Evolutionary conservation across 1,140 invertebrate species (phyloP), one percentile per base, ranked within the genome.

Genomic region (Wiebesia pumilae): DNA sequence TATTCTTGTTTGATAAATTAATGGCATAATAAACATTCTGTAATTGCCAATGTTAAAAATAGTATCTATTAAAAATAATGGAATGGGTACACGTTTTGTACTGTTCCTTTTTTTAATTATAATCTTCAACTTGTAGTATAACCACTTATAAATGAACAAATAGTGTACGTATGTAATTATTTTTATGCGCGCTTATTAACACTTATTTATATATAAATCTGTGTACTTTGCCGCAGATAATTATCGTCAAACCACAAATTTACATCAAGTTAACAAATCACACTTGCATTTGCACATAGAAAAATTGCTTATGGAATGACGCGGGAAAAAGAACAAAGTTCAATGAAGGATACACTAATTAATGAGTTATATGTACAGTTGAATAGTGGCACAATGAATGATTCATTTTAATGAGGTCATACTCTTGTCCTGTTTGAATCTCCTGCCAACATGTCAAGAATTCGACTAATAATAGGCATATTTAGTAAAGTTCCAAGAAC

Each of bases 401-500:
- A 79, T 87, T 88, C 82, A 89, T 89, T 84, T 83, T 87, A 87
- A 88, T 79, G 83, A 87, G 89, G 92, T 95, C 94, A 96, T 92
- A 96, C 95, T 89, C 94, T 95, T 86, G 95, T 96, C 89, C 95
- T 93, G 87, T 94, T 95, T 54, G 95, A 93, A 89, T 96, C 95
- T 71, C 95, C 95, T 75, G 95, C 95, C 79, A 96, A 89, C 91
- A 94, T 94, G 88, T 96, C 94, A 88, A 96, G 89, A 87, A 96
- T 94, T 89, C 93, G 90, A 92, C 95, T 95, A 81, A 97, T 96
- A 69, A 97, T 95, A 78, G 97, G 97, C 90, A 97, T 93, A 91
- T 96, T 97, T 67, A 97, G 93, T 77, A 97, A 87, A 33, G 96
- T 96, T 58, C 97, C 97, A 58, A 97, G 90, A 47, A 97, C 92